phyloP scores from a whole-genome alignment of 2,113 vertebrate species.

The cattle (Bos taurus) region ARS-UCD2.0 NC_037344.1:11170501-11171000 shows the following conservation, averaged over 20 bases:
- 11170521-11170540: neutral
- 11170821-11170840: neutral
- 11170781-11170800: neutral
- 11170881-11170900: neutral
- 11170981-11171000: neutral
- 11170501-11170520: neutral
- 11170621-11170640: too few relatives aligned
- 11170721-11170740: neutral
- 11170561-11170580: neutral
- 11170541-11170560: neutral
- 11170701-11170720: neutral
- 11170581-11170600: neutral
- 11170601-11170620: neutral
- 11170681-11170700: neutral
- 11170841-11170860: neutral
- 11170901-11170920: neutral
- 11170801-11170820: neutral
- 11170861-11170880: neutral
- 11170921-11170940: neutral
- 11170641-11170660: neutral
- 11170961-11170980: neutral
- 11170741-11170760: neutral
- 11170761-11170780: neutral
- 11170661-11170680: neutral
- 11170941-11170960: neutral